Evolutionary conservation across 2,888 invertebrate species (phyloP).

Genomic region (Thysanoteuthis rhombus): DNA sequence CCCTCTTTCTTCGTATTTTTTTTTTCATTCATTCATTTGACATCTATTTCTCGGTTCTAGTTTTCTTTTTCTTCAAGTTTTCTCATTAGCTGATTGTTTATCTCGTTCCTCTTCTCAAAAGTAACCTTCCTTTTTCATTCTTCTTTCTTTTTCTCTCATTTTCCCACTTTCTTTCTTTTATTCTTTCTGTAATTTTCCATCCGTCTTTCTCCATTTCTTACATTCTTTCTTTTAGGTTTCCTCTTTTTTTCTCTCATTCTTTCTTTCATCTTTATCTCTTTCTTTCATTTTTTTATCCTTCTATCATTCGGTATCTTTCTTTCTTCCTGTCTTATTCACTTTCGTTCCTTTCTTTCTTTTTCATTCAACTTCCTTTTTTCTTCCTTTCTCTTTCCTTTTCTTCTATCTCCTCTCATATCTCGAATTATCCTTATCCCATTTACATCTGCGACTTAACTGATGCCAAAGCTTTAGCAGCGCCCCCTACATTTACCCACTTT

Average conservation of each 20-base stretch:
- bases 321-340: not conserved
- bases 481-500: not conserved
- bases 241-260: not conserved
- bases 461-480: not conserved
- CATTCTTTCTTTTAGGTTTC: not conserved
- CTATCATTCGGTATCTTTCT: not conserved
- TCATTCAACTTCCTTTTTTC: no score
- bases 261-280: not conserved
- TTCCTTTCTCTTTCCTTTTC: not conserved
- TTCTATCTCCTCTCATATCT: not conserved
- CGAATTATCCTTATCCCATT: constrained; percentile 12
- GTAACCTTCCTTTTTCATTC: not conserved
- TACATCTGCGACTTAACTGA: not conserved
- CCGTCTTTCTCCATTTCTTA: not conserved
- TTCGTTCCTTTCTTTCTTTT: not conserved
- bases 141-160: not conserved
- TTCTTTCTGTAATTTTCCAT: not conserved
- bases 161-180: not conserved
- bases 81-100: not conserved
- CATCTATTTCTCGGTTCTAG: no score
- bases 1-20: not conserved
- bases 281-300: not conserved
- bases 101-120: not conserved
- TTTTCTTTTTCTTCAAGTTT: not conserved
- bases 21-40: not conserved